Evolutionary conservation across 2,113 vertebrate genomes (phyloP), one percentile per base, ranked within the genome.

Genomic region (Rhinoptilus africanus): DNA sequence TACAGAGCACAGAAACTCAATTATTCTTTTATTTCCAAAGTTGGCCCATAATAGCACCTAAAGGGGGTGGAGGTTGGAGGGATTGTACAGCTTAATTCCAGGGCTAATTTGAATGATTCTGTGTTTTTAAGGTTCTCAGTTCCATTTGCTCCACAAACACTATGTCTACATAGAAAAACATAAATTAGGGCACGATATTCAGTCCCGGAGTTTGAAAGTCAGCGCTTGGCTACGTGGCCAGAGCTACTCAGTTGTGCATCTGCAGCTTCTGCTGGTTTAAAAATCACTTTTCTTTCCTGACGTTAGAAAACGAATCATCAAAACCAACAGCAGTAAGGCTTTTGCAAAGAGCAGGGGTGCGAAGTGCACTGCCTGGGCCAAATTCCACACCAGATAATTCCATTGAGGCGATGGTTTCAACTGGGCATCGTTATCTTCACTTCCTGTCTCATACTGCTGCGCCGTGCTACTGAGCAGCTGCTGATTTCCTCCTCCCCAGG

Each of bases 371-470:
- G 80, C 22, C 66, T 15, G 26, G 82, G 95, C 96, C 96, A 96
- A 97, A 96, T 94, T 97, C 96, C 93, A 96, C 96, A 96, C 96
- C 94, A 94, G 95, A 96, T 96, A 96, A 97, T 96, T 96, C 95
- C 92, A 93, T 35, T 77, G 90, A 95, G 85, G 92, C 0, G 0
- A 63, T 76, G 88, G 50, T 69, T 95, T 95, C 88, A 77, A 71
- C 3, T 83, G 88, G 93, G 63, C 78, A 94, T 37, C 5, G 2
- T 94, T 97, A 96, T 96, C 95, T 95, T 84, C 50, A 3, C 82
- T 96, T 95, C 88, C 90, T 93, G 88, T 69, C 89, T 77, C 72
- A 15, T 41, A 16, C 72, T 83, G 88, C 93, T 28, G 37, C 1
- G 4, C 67, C 0, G 14, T 89, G 96, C 93, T 88, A 39, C 85